phyloP scores from a whole-genome alignment of 92 coral and sea anemone genomes.

The Heteractis magnifica region DNA sequence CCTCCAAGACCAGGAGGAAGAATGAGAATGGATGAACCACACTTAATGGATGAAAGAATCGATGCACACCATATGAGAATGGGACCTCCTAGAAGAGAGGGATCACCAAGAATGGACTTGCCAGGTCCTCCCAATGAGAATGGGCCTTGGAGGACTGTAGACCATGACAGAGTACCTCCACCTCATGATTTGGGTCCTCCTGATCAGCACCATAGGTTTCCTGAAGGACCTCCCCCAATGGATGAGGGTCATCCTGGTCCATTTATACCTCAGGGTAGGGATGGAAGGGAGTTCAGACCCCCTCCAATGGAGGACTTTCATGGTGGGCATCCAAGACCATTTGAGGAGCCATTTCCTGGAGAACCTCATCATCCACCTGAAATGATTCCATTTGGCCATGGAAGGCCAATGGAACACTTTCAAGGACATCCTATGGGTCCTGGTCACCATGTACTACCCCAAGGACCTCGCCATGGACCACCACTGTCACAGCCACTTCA shows the following conservation, averaged over 20 bases:
- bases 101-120: conserved; percentile 18
- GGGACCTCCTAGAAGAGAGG: conserved; percentile 28
- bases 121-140: conserved; percentile 15
- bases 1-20: conserved; percentile 53
- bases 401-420: conserved; percentile 46
- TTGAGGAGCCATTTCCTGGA: conserved; percentile 18
- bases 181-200: conserved; percentile 30
- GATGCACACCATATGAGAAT: conserved; percentile 17
- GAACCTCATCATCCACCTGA: conserved; percentile 16
- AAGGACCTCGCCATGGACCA: conserved; percentile 8
- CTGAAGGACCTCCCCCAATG: conserved; percentile 37
- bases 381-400: conserved; percentile 34
- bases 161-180: conserved; percentile 22
- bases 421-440: conserved; percentile 52
- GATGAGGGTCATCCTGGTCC: conserved; percentile 49
- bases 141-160: conserved; percentile 22
- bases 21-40: conserved; percentile 25
- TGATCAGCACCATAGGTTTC: conserved; percentile 39
- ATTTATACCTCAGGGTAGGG: conserved; percentile 31
- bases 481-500: conserved; percentile 3
- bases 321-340: conserved; percentile 39
- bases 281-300: conserved; percentile 36
- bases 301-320: conserved; percentile 51
- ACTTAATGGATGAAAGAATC: conserved; percentile 2
- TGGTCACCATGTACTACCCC: conserved; percentile 44